Base-by-base conservation (phyloP, 2,113 vertebrate genomes). In the Rhinolophus ferrumequinum region DNA sequence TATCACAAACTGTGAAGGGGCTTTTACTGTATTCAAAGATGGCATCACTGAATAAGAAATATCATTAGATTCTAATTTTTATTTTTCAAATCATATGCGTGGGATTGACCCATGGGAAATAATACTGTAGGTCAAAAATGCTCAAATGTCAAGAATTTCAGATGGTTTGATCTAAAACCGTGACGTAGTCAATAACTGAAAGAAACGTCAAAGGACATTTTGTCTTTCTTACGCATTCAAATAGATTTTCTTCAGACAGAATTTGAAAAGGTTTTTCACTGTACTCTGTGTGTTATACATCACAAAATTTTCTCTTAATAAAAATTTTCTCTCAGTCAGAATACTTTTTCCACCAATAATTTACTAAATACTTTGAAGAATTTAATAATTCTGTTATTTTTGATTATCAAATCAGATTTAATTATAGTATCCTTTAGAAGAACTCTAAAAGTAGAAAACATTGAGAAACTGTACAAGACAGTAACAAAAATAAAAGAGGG, bases 1-100 rank as follows among this genome's bases (percentile, higher is more conserved):
- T 1, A 13, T 41, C 33, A 24, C 30, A 33, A 3, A 22, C 4
- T 21, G 1, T 9, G 2, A 35, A 5, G 28, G 18, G 14, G 3
- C 3, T 72, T 79, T 69, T 14, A 13, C 38, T 87, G 6, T 15
- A 47, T 66, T 35, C 64, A 90, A 35, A 35, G 18, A 13, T 54
- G 56, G 7, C 30, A 6, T 22, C 30, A 47, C 1, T 15, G 22
- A 88, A 44, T 33, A 24, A 92, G 69, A 90, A 47, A 83, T 54
- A 10, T n/a, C 58, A 76, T 21, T 21, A 60, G 21, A 73, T 7
- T 16, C 11, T 15, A 6, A 30, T 62, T n/a, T 93, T 67, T 26
- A 26, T 86, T 33, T 90, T 30, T 44, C 73, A 86, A 89, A 28
- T 92, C 47, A 47, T 77, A 5, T 66, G 6, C 82, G 16, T 84